Conservation (phyloP, 2,888 invertebrate genomes). For the Drosophila subquinaria region DNA sequence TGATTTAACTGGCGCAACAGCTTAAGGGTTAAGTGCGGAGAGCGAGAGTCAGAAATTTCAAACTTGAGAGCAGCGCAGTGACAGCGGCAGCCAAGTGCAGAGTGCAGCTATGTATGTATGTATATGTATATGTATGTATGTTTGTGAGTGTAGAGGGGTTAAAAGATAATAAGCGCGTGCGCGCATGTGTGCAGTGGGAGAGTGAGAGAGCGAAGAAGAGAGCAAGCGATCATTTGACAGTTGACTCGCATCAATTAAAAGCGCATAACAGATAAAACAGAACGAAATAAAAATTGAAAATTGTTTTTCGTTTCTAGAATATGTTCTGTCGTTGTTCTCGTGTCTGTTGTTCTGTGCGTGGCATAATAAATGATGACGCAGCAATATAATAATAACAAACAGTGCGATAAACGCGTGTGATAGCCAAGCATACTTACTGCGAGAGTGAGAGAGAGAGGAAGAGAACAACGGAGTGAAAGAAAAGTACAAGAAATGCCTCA, state of each 20-base stretch:
- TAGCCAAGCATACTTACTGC: conserved; percentile 13
- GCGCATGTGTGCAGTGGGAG: conserved; percentile 26
- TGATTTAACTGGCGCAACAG: conserved; percentile 7
- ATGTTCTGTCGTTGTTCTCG: conserved; percentile 18
- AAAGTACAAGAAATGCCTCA: conserved; percentile 47
- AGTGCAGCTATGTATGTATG: conserved; percentile 40
- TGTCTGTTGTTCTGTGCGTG: conserved; percentile 11
- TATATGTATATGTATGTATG: conserved; percentile 2
- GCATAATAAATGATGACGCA: conserved; percentile 44
- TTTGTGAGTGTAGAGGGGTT: conserved; percentile 7
- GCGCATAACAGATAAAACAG: conserved; percentile 45
- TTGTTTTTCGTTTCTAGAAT: conserved; percentile 3
- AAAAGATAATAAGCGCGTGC: conserved; percentile 53
- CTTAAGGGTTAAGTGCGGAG: conserved; percentile 46
- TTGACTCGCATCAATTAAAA: conserved; percentile 62
- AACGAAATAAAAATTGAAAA: conserved; percentile 27
- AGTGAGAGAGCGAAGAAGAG: conserved; percentile 11
- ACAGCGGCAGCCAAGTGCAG: conserved; percentile 34
- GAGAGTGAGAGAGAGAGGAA: background rate
- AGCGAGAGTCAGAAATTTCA: conserved; percentile 13
- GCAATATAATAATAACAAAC: conserved; percentile 52
- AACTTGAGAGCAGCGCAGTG: conserved; percentile 16
- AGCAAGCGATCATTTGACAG: conserved; percentile 51
- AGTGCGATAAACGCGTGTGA: conserved; percentile 56
- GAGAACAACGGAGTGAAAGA: conserved; percentile 3